Evolutionary conservation across 2,888 invertebrate species (phyloP).

Genomic region (Oscheius onirici): DNA sequence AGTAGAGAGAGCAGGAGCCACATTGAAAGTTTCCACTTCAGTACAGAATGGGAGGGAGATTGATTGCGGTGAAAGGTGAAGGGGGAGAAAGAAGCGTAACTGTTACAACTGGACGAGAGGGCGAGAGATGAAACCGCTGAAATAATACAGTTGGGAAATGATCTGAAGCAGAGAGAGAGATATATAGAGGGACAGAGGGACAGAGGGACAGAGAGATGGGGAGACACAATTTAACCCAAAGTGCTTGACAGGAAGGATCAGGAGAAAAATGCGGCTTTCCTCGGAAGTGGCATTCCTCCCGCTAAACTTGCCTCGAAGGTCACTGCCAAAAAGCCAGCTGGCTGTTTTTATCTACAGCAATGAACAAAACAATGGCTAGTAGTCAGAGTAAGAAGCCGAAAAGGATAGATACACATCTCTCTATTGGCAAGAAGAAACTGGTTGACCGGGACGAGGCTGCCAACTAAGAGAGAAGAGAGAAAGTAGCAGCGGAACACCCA

Average conservation of each 20-base stretch:
- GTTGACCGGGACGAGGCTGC: constrained; percentile 15
- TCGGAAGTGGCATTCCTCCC: neutral
- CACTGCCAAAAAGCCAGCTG: neutral
- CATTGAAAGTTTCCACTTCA: neutral
- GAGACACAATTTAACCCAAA: neutral
- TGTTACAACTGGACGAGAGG: constrained; percentile 12
- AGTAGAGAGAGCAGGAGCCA: constrained; percentile 4
- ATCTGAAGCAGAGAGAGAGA: neutral
- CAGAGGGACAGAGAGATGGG: neutral
- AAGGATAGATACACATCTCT: constrained; percentile 27
- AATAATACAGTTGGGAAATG: neutral
- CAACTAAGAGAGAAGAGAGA: constrained; percentile 6
- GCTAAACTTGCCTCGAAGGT: neutral
- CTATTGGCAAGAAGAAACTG: constrained; percentile 24
- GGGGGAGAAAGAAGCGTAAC: neutral
- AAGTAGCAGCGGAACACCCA: neutral
- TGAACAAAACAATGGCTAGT: neutral
- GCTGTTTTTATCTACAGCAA: neutral
- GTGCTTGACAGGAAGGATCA: neutral
- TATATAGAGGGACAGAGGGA: neutral
- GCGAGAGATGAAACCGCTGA: neutral
- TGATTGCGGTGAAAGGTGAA: neutral
- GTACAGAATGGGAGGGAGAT: neutral
- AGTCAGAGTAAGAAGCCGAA: neutral
- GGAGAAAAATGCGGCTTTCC: neutral